These are phyloP conservation scores for Helicolenus hilgendorfi DNA, from an alignment of 2,797 vertebrate genomes.

Conservation along the genomic window DNA sequence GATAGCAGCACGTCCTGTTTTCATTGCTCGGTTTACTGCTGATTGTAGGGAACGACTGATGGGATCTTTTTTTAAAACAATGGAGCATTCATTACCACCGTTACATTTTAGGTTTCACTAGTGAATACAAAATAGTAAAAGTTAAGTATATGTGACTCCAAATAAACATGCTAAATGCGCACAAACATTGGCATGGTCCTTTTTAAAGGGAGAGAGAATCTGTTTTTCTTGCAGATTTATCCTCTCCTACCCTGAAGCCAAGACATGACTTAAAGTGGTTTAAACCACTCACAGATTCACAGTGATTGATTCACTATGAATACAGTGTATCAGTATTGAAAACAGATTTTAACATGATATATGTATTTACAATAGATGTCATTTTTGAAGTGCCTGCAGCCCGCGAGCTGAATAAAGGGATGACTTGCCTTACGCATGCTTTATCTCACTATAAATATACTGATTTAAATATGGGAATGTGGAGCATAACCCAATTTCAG, in stretches of 20 bases:
- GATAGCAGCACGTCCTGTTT: not conserved
- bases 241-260: not conserved
- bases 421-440: not conserved
- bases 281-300: not conserved
- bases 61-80: not conserved
- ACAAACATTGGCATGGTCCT: not conserved
- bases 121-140: not conserved
- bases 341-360: not conserved
- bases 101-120: not conserved
- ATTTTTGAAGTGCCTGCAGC: not conserved
- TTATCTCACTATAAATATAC: conserved; percentile 23
- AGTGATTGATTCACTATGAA: not conserved
- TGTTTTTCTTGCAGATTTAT: not conserved
- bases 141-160: not conserved
- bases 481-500: conserved; percentile 33
- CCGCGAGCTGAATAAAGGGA: not conserved
- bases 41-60: not conserved
- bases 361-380: not conserved
- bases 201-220: not conserved
- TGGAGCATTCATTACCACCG: not conserved
- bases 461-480: conserved; percentile 32
- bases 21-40: not conserved
- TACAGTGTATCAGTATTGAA: not conserved
- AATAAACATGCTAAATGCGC: not conserved
- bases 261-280: not conserved